Evolutionary conservation across 23 tunicate genomes (phyloP).

Genomic region (Styela clava): DNA sequence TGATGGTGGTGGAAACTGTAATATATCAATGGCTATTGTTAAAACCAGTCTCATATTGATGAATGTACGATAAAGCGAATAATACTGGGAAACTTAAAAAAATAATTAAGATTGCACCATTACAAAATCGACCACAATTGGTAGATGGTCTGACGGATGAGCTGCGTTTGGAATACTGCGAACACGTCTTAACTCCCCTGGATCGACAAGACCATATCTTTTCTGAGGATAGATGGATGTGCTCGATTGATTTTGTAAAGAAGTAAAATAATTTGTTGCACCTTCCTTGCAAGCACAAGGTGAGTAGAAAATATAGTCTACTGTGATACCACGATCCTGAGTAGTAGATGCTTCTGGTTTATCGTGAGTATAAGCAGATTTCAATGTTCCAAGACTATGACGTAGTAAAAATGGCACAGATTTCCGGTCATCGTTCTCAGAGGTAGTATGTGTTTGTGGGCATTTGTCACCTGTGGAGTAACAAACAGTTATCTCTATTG

Average conservation of each 20-base stretch:
- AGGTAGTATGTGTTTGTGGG: too few species aligned
- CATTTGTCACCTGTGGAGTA: too few species aligned
- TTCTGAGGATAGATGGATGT: slow-evolving; percentile 19
- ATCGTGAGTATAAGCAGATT: slow-evolving; percentile 37
- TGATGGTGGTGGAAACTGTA: too few species aligned
- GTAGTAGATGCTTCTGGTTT: slow-evolving; percentile 48
- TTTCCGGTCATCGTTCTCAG: background rate
- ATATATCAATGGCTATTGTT: too few species aligned
- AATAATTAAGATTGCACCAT: background rate
- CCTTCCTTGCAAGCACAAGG: background rate
- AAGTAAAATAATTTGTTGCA: background rate
- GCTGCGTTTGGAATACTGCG: slow-evolving; percentile 47
- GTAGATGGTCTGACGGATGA: slow-evolving; percentile 86
- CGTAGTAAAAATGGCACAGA: slow-evolving; percentile 9
- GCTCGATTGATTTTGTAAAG: background rate
- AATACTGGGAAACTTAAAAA: too few species aligned
- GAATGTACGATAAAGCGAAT: too few species aligned
- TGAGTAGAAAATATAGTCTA: slow-evolving; percentile 79
- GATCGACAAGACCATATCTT: slow-evolving; percentile 18
- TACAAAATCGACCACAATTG: slow-evolving; percentile 54
- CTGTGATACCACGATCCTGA: slow-evolving; percentile 76
- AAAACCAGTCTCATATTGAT: too few species aligned
- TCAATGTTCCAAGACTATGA: slow-evolving; percentile 51
- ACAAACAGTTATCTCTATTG: too few species aligned
- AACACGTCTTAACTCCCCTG: slow-evolving; percentile 22